A percentile compares a stretch with the other conserved stretches of the same genome.
These are phyloP conservation scores for Gymnosoma rotundatum DNA, from an alignment of 2,888 invertebrate genomes.

Conservation along the genomic window DNA sequence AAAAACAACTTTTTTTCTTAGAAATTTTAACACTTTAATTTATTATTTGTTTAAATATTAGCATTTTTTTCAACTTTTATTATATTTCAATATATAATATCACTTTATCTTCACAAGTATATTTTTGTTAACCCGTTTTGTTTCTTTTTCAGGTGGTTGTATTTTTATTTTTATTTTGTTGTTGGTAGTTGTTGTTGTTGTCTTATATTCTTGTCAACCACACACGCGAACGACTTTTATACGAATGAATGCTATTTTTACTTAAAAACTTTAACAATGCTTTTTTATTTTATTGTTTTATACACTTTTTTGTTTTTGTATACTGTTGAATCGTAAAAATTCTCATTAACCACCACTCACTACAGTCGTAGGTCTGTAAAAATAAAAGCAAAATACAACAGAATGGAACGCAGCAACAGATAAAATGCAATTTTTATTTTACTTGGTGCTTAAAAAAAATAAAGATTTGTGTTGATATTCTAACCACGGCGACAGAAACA, in stretches of 20 bases:
- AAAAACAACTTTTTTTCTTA: constrained; percentile 1
- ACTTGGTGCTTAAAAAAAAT: constrained; percentile 14
- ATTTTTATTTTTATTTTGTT: constrained; percentile 16
- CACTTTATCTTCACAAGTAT: constrained; percentile 23
- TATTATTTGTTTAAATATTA: constrained; percentile 9
- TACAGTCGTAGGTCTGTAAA: constrained; percentile 27
- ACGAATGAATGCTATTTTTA: constrained; percentile 75
- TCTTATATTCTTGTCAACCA: constrained; percentile 66
- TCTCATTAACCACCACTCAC: constrained; percentile 44
- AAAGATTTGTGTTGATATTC: constrained; percentile 39
- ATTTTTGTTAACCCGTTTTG: constrained; percentile 35
- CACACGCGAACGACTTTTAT: constrained; percentile 72
- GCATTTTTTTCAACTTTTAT: constrained; percentile 2
- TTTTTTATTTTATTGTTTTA: constrained; percentile 49
- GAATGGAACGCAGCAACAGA: constrained; percentile 43
- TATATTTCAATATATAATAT: constrained; percentile 3
- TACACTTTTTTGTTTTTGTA: constrained; percentile 22
- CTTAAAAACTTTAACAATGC: constrained; percentile 74
- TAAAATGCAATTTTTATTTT: constrained; percentile 62
- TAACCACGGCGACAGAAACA: constrained; percentile 44
- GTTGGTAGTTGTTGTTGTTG: not conserved
- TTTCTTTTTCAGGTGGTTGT: constrained; percentile 4
- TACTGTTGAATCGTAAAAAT: constrained; percentile 46
- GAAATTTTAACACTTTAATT: not conserved
- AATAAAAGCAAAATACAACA: constrained; percentile 14